Evolutionary conservation across 2,888 invertebrate genomes (phyloP).

Genomic region (Zygothrica quintamaculata): DNA sequence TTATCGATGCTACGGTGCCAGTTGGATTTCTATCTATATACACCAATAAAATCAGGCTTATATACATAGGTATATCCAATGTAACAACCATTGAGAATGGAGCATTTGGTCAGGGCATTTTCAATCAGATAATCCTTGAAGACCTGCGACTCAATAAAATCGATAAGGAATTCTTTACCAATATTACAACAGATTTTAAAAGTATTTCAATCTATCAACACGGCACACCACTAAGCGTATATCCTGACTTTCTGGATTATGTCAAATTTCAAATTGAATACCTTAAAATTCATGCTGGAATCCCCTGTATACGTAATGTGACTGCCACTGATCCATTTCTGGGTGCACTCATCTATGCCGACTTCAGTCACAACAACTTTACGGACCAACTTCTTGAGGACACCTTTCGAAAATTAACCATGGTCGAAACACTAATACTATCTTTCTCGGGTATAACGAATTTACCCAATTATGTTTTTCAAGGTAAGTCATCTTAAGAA

Average conservation of each 20-base stretch:
- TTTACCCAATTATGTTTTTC: slow-evolving; percentile 70
- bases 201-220: slow-evolving; percentile 63
- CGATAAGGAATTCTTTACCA: slow-evolving; percentile 56
- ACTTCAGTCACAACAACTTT: slow-evolving; percentile 78
- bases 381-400: slow-evolving; percentile 30
- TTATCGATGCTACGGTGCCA: slow-evolving; percentile 49
- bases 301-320: slow-evolving; percentile 60
- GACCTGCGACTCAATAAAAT: slow-evolving; percentile 55
- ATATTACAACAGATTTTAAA: slow-evolving; percentile 43
- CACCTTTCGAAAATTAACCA: slow-evolving; percentile 65
- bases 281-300: slow-evolving; percentile 62
- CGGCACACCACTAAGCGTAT: slow-evolving; percentile 39
- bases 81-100: slow-evolving; percentile 59
- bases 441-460: slow-evolving; percentile 65
- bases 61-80: slow-evolving; percentile 66
- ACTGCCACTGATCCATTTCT: slow-evolving; percentile 60
- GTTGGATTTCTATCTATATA: slow-evolving; percentile 68
- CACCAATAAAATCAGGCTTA: slow-evolving; percentile 33
- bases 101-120: slow-evolving; percentile 67
- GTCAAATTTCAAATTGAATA: slow-evolving; percentile 69
- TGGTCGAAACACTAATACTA: slow-evolving; percentile 70
- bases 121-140: slow-evolving; percentile 62
- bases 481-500: slow-evolving; percentile 26
- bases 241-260: slow-evolving; percentile 60
- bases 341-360: slow-evolving; percentile 58